These are phyloP conservation scores for Euproctis similis DNA, from an alignment of 2,888 invertebrate genomes.

Conservation along the genomic window DNA sequence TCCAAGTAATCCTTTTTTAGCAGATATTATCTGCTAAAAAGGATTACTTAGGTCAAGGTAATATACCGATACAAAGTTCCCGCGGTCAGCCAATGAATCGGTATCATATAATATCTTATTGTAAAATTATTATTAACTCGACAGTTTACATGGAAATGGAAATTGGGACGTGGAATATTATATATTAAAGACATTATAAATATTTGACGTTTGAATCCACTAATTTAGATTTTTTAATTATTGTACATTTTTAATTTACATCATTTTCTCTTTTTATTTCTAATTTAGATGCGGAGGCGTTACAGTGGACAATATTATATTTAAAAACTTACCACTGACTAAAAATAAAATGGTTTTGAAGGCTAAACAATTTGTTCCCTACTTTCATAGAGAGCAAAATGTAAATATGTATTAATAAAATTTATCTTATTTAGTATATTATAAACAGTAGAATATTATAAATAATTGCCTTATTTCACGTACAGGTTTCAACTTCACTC, in stretches of 20 bases:
- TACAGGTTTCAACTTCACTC: constrained; percentile 18
- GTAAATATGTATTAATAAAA: constrained; percentile 13
- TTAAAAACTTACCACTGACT: constrained; percentile 14
- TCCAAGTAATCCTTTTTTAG: too few relatives aligned
- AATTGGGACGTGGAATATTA: too few relatives aligned
- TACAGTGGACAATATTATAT: constrained; percentile 21
- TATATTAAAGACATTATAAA: not conserved
- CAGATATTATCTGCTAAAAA: too few relatives aligned
- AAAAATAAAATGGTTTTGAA: constrained; percentile 12
- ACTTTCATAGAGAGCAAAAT: constrained; percentile 10
- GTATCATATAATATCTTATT: too few relatives aligned
- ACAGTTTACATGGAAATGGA: too few relatives aligned
- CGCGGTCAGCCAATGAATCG: too few relatives aligned
- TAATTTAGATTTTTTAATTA: not conserved
- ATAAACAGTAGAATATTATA: not conserved
- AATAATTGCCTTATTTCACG: not conserved
- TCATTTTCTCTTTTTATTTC: not conserved
- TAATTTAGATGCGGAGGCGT: constrained; percentile 34
- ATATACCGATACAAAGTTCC: too few relatives aligned
- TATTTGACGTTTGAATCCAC: not conserved
- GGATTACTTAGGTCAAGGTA: too few relatives aligned
- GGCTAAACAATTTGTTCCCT: constrained; percentile 17
- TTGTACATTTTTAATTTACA: not conserved
- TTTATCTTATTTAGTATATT: not conserved
- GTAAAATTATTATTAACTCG: too few relatives aligned